phyloP scores from a whole-genome alignment of 2,888 invertebrate genomes.

The Rhyacophila evoluta region DNA sequence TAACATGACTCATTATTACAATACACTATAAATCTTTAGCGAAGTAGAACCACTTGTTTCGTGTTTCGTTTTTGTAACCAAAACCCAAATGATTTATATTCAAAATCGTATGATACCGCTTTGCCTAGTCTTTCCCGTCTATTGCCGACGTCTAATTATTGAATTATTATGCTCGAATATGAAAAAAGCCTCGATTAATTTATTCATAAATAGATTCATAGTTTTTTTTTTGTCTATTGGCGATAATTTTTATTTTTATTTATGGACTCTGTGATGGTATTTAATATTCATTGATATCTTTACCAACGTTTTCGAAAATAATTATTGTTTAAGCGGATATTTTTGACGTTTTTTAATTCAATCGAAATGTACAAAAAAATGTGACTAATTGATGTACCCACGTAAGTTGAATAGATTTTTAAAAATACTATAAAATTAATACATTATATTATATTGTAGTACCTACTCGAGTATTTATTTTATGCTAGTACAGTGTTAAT shows the following conservation, averaged over 20 bases:
- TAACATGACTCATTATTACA: conserved; percentile 3
- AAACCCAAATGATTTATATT: background rate
- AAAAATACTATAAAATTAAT: no score
- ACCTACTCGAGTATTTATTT: no score
- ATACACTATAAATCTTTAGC: background rate
- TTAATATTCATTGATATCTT: no score
- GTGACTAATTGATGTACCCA: no score
- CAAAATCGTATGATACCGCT: background rate
- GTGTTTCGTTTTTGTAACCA: conserved; percentile 14
- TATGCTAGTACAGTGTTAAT: no score
- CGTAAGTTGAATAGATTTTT: no score
- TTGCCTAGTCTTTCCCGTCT: background rate
- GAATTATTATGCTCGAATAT: background rate
- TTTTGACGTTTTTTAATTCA: no score
- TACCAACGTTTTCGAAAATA: no score
- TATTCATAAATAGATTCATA: background rate
- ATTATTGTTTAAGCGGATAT: no score
- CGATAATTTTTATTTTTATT: conserved; percentile 6
- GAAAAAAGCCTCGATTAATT: background rate
- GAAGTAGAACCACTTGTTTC: conserved; percentile 15
- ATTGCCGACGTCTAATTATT: conserved; percentile 3
- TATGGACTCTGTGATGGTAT: background rate
- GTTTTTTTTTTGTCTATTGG: background rate
- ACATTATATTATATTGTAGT: no score
- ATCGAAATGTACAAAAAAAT: no score